A percentile compares a stretch with the other conserved stretches of the same genome.
Evolutionary conservation across 2,888 invertebrate species (phyloP).

Genomic region (Aplocera efformata): DNA sequence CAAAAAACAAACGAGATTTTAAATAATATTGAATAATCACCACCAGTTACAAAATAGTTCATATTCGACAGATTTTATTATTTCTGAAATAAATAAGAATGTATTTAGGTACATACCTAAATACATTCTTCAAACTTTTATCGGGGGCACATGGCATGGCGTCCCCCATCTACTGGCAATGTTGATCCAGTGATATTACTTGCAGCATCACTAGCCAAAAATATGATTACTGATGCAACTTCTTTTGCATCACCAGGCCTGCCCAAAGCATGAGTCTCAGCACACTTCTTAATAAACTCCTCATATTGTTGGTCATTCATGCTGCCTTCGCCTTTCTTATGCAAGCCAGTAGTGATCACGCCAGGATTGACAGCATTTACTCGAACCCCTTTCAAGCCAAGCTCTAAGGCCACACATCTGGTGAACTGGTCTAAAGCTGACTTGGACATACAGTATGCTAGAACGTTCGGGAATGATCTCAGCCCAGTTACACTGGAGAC

Average conservation of each 20-base stretch:
- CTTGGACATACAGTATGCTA: conserved; percentile 96
- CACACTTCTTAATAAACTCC: conserved; percentile 89
- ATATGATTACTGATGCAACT: conserved; percentile 93
- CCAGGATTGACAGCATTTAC: conserved; percentile 97
- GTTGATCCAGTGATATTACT: conserved; percentile 92
- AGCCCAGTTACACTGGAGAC: conserved; percentile 95
- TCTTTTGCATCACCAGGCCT: conserved; percentile 91
- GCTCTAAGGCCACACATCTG: conserved; percentile 91
- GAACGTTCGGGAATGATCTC: conserved; percentile 92
- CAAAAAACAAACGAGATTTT: conserved; percentile 1
- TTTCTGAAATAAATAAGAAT: too few species aligned
- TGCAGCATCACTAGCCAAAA: conserved; percentile 91
- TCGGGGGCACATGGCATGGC: conserved; percentile 92
- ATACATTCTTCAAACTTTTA: too few species aligned
- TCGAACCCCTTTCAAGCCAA: conserved; percentile 88
- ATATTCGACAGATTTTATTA: too few species aligned
- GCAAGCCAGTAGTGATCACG: conserved; percentile 93
- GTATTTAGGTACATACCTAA: too few species aligned
- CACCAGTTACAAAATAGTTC: background rate
- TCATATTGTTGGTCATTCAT: conserved; percentile 89
- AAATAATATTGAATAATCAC: background rate
- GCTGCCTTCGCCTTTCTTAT: conserved; percentile 84
- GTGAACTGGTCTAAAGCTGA: conserved; percentile 97
- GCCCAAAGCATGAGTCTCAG: conserved; percentile 93
- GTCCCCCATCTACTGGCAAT: conserved; percentile 93